Conservation (phyloP, 2,797 vertebrate genomes). For the Enteromius fasciolatus region DNA sequence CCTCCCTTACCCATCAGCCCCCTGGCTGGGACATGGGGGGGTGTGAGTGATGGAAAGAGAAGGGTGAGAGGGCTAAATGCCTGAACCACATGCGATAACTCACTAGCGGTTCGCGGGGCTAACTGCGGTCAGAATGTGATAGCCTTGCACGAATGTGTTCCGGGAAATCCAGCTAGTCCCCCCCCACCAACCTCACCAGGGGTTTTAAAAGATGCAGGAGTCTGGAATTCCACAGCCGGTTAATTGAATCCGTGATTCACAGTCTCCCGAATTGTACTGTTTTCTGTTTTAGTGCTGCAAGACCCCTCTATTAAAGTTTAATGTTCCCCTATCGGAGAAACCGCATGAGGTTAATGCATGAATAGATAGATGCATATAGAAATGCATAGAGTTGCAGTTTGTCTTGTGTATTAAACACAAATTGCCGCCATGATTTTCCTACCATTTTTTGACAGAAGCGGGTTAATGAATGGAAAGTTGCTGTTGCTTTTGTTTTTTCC, state of each 20-base stretch:
- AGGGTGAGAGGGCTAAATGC: slow-evolving; percentile 59
- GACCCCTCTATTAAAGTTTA: slow-evolving; percentile 31
- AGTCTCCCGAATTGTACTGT: neutral
- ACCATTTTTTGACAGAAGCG: slow-evolving; percentile 50
- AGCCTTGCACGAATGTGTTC: slow-evolving; percentile 62
- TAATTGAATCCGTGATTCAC: slow-evolving; percentile 49
- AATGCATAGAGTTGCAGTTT: neutral
- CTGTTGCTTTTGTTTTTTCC: slow-evolving; percentile 26
- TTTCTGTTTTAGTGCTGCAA: slow-evolving; percentile 4
- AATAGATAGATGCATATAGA: neutral
- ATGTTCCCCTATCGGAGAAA: slow-evolving; percentile 2
- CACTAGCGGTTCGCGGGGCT: slow-evolving; percentile 61
- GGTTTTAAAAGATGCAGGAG: slow-evolving; percentile 42
- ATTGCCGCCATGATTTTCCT: slow-evolving; percentile 34
- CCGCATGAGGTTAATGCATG: neutral
- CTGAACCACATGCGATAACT: slow-evolving; percentile 65
- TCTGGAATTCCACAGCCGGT: slow-evolving; percentile 42
- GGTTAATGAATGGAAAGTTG: slow-evolving; percentile 62
- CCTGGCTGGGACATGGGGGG: slow-evolving; percentile 13
- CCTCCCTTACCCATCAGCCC: slow-evolving; percentile 16
- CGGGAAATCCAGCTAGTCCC: slow-evolving; percentile 61
- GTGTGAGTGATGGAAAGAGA: slow-evolving; percentile 38
- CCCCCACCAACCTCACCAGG: slow-evolving; percentile 30
- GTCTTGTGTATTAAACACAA: slow-evolving; percentile 31
- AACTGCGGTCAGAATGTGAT: slow-evolving; percentile 61